phyloP scores from a whole-genome alignment of 2,113 vertebrate species.

The Pituophis catenifer region DNA sequence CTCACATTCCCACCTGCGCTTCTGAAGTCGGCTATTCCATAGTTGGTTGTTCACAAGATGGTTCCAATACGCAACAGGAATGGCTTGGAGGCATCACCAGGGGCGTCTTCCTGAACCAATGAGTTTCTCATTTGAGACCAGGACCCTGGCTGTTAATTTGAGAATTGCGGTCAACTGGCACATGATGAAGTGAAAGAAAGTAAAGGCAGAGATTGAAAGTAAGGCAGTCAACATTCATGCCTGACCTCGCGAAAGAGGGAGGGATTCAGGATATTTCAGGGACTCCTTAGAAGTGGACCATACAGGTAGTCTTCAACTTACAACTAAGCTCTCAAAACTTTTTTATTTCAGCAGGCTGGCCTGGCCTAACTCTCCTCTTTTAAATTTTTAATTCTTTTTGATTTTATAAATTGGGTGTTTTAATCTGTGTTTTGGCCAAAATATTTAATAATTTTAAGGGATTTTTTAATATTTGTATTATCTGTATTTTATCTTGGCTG shows the following conservation, averaged over 20 bases:
- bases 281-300: neutral
- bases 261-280: neutral
- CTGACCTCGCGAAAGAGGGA: neutral
- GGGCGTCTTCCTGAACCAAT: neutral
- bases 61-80: neutral
- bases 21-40: neutral
- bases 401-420: too few species aligned
- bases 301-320: neutral
- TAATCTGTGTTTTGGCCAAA: too few species aligned
- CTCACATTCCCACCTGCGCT: accelerated
- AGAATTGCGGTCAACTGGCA: neutral
- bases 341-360: too few species aligned
- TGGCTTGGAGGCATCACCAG: neutral
- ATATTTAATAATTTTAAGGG: too few species aligned
- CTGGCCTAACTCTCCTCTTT: too few species aligned
- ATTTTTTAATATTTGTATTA: too few species aligned
- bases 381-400: too few species aligned
- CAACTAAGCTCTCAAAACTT: neutral
- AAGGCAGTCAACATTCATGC: neutral
- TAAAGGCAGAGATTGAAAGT: neutral
- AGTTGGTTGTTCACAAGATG: neutral
- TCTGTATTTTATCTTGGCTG: too few species aligned
- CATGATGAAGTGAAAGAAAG: neutral
- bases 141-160: neutral
- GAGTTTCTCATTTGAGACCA: neutral